These are phyloP conservation scores for Melanotaenia trifasciata DNA, from an alignment of 2,797 vertebrate species.

Conservation along the genomic window DNA sequence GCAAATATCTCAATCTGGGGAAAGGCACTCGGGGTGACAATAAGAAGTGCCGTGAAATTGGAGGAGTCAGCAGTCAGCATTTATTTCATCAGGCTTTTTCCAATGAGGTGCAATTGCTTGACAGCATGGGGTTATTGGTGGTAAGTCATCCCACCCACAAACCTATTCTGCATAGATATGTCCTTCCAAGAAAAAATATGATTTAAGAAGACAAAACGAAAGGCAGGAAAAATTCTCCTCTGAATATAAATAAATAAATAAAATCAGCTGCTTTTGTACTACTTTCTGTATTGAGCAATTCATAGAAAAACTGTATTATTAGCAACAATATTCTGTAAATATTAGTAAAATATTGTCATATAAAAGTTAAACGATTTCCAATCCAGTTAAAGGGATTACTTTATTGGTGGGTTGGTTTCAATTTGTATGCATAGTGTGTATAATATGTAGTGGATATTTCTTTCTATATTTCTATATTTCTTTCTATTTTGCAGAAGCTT, in stretches of 20 bases:
- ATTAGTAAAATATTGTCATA: too few species aligned
- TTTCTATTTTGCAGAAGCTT: neutral
- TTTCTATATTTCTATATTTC: too few species aligned
- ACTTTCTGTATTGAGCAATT: too few species aligned
- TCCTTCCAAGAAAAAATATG: constrained; percentile 83
- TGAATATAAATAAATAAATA: neutral
- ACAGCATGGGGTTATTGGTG: constrained; percentile 85
- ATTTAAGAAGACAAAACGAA: constrained; percentile 56
- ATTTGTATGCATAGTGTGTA: too few species aligned
- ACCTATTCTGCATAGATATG: constrained; percentile 78
- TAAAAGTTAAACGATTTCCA: too few species aligned
- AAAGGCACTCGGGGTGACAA: constrained; percentile 90
- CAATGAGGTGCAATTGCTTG: constrained; percentile 87
- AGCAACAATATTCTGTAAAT: too few species aligned
- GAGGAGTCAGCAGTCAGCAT: constrained; percentile 94
- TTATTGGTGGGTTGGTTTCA: too few species aligned
- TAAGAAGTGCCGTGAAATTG: constrained; percentile 90
- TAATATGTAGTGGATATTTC: too few species aligned
- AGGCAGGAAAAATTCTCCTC: constrained; percentile 12
- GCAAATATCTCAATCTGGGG: constrained; percentile 99
- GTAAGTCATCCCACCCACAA: constrained; percentile 67
- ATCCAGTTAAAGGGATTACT: too few species aligned
- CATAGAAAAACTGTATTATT: too few species aligned
- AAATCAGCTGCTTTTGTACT: too few species aligned
- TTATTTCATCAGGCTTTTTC: constrained; percentile 94